A percentile compares a stretch with the other conserved stretches of the same genome.
phyloP scores from a whole-genome alignment of 2,888 invertebrate genomes.

The Drosophila greeni region DNA sequence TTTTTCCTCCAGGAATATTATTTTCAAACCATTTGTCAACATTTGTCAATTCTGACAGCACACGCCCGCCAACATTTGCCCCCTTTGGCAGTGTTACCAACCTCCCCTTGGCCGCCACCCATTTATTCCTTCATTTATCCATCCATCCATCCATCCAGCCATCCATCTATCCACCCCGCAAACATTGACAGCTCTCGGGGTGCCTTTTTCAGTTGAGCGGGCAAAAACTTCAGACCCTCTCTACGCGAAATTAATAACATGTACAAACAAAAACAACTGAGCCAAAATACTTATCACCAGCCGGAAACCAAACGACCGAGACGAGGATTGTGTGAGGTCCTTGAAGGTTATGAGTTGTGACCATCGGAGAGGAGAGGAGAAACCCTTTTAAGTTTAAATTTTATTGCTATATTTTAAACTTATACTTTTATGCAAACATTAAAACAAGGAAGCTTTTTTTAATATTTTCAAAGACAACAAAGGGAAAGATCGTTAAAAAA shows the following conservation, averaged over 20 bases:
- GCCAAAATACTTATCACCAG: conserved; percentile 55
- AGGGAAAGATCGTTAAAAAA: too few relatives aligned
- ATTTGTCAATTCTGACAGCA: conserved; percentile 77
- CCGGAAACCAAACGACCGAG: conserved; percentile 38
- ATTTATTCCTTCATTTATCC: conserved; percentile 29
- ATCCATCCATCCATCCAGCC: conserved; percentile 43
- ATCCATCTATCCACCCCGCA: conserved; percentile 46
- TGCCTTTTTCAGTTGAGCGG: conserved; percentile 31
- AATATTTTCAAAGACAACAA: too few relatives aligned
- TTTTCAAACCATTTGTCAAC: conserved; percentile 75
- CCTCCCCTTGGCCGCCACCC: conserved; percentile 10
- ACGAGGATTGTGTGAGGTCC: conserved; percentile 6
- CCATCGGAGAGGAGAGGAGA: not conserved
- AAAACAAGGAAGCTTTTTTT: too few relatives aligned
- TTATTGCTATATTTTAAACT: not conserved
- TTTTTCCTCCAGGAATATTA: conserved; percentile 52
- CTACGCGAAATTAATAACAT: conserved; percentile 73
- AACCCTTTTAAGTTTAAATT: not conserved
- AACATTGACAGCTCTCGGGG: conserved; percentile 57
- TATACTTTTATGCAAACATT: not conserved
- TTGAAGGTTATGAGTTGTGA: conserved; percentile 14
- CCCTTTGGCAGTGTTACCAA: conserved; percentile 48
- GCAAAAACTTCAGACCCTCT: conserved; percentile 41
- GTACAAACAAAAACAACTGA: conserved; percentile 67
- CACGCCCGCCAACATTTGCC: conserved; percentile 50